Evolutionary conservation across 2,888 invertebrate species (phyloP).

Genomic region (Caenorhabditis sp.): DNA sequence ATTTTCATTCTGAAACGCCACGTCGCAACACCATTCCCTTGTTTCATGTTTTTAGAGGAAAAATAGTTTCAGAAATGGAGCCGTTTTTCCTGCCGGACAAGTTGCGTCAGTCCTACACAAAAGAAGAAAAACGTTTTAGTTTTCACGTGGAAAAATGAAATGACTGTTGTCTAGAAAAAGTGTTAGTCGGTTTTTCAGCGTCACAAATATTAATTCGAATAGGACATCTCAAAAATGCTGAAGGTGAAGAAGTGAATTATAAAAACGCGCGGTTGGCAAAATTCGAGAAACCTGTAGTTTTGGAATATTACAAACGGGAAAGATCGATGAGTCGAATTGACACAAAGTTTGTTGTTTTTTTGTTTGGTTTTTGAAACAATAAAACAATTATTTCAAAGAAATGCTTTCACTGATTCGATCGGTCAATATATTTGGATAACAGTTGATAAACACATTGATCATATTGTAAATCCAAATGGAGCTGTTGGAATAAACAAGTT

Average conservation of each 20-base stretch:
- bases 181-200: constrained; percentile 37
- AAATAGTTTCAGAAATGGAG: no score
- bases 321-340: constrained; percentile 43
- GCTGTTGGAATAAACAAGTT: constrained; percentile 45
- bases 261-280: constrained; percentile 54
- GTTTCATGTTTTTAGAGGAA: no score
- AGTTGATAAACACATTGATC: constrained; percentile 49
- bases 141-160: no score
- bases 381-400: constrained; percentile 29
- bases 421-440: constrained; percentile 63
- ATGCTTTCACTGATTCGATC: constrained; percentile 57
- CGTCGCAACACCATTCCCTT: no score
- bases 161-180: no score
- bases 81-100: no score
- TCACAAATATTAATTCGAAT: constrained; percentile 33
- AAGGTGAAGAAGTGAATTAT: constrained; percentile 42
- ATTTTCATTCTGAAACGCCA: no score
- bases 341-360: constrained; percentile 43
- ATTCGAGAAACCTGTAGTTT: constrained; percentile 40
- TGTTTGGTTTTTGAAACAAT: no score
- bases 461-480: constrained; percentile 37
- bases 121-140: no score
- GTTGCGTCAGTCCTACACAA: no score
- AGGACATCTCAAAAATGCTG: constrained; percentile 24
- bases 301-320: constrained; percentile 41